phyloP scores from a whole-genome alignment of 2,797 vertebrate genomes.

The Neoniphon sammara region DNA sequence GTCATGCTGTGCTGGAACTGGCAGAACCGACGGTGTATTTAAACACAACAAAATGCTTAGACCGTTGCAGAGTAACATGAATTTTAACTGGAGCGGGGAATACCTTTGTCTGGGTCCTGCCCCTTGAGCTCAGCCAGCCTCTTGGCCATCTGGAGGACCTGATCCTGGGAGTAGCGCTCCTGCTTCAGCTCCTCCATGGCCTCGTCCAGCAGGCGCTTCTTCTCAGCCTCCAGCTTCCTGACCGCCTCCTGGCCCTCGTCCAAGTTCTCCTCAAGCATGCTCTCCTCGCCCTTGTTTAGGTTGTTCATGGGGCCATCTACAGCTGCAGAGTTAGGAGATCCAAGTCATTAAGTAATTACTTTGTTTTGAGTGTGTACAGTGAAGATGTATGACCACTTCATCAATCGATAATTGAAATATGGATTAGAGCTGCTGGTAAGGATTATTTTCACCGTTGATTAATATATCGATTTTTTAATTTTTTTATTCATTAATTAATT shows the following conservation, averaged over 20 bases:
- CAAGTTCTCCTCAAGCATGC: constrained; percentile 76
- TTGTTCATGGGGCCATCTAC: constrained; percentile 84
- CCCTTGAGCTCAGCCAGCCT: constrained; percentile 90
- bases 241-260: constrained; percentile 73
- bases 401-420: constrained; percentile 6
- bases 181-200: constrained; percentile 87
- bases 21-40: neutral
- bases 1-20: neutral
- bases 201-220: constrained; percentile 87
- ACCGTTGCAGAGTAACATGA: neutral
- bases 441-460: too few relatives aligned
- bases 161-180: constrained; percentile 87
- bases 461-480: too few relatives aligned
- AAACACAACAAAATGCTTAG: neutral
- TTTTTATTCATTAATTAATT: too few relatives aligned
- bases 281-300: constrained; percentile 83
- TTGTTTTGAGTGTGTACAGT: neutral
- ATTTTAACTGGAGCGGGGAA: neutral
- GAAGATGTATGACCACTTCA: neutral
- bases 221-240: constrained; percentile 87
- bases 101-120: constrained; percentile 91
- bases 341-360: neutral
- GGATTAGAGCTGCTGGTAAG: too few relatives aligned
- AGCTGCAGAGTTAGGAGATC: constrained; percentile 32
- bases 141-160: constrained; percentile 88